Percentiles rank a stretch among this genome's conserved stretches.
Evolutionary conservation across 2,113 vertebrate species (phyloP).

Genomic region (Tragelaphus strepsiceros): DNA sequence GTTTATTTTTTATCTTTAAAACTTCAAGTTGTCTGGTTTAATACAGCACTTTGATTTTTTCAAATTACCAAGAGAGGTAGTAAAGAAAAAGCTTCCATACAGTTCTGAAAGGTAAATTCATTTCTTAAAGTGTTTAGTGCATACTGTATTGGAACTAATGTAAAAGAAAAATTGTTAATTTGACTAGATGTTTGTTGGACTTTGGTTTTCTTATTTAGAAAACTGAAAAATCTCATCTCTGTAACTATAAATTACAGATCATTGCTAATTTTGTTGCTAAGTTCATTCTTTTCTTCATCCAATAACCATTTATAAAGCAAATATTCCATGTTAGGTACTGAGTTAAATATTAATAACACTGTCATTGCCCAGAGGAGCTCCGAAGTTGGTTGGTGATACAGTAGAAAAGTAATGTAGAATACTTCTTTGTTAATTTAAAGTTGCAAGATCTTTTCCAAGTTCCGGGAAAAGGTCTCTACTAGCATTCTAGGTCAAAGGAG

Average conservation of each 20-base stretch:
- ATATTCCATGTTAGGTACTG: background rate
- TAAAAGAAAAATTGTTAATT: background rate
- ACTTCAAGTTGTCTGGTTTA: background rate
- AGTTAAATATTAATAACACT: background rate
- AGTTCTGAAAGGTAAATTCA: background rate
- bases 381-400: background rate
- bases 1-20: slow-evolving; percentile 23
- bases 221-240: slow-evolving; percentile 1
- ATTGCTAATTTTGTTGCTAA: slow-evolving; percentile 5
- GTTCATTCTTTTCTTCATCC: background rate
- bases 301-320: background rate
- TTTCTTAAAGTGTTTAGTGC: background rate
- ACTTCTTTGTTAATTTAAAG: background rate
- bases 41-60: background rate
- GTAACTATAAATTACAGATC: background rate
- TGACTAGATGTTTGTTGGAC: background rate
- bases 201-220: background rate
- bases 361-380: background rate
- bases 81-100: background rate
- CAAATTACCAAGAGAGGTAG: background rate
- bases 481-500: background rate
- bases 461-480: background rate
- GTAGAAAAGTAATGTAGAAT: background rate
- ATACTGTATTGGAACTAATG: background rate
- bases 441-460: background rate